Conservation (phyloP, 2,888 invertebrate genomes). For the Ptilodon capucinus region DNA sequence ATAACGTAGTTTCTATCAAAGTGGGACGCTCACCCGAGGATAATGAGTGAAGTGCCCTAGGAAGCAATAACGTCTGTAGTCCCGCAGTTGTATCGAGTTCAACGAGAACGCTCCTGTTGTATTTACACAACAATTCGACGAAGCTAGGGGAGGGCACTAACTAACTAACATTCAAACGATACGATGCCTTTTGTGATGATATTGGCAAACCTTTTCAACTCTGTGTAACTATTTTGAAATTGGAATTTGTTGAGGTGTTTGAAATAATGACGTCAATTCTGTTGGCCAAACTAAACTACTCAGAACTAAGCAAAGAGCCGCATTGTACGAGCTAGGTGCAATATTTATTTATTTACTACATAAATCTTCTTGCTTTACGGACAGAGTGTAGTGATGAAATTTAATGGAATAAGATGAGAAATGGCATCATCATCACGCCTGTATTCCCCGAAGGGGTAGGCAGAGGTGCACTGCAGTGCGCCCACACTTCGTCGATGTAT, state of each 20-base stretch:
- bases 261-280: no score
- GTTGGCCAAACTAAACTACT: no score
- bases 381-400: no score
- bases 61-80: slow-evolving; percentile 50
- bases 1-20: slow-evolving; percentile 24
- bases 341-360: no score
- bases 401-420: no score
- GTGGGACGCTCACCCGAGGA: slow-evolving; percentile 28
- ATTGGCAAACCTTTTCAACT: neutral
- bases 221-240: slow-evolving; percentile 23
- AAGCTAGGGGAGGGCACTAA: slow-evolving; percentile 31
- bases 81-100: slow-evolving; percentile 42
- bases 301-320: no score
- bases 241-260: slow-evolving; percentile 1
- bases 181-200: slow-evolving; percentile 39
- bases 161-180: slow-evolving; percentile 35
- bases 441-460: no score
- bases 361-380: no score
- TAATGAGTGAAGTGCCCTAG: slow-evolving; percentile 50
- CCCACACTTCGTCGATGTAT: no score
- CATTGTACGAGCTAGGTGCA: no score
- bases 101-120: slow-evolving; percentile 38
- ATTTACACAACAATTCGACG: slow-evolving; percentile 53
- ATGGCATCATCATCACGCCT: no score
- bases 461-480: no score